Conservation (phyloP, 2,113 vertebrate genomes). For the Ploceus nigricollis region DNA sequence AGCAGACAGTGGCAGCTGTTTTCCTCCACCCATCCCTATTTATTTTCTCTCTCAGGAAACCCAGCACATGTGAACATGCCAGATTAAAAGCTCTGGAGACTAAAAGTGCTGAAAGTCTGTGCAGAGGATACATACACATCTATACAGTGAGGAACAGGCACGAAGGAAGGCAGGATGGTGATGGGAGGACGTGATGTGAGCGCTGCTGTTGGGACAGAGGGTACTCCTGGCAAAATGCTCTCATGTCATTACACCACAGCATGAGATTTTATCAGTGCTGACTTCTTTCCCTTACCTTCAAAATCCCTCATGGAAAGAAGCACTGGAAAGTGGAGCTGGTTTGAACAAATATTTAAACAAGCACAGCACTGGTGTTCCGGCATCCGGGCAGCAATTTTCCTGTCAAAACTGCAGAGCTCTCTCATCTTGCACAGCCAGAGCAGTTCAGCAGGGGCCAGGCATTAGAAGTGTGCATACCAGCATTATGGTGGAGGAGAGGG, state of each 20-base stretch:
- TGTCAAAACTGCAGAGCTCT: not conserved
- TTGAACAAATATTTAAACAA: constrained; percentile 27
- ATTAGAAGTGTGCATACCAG: not conserved
- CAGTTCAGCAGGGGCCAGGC: not conserved
- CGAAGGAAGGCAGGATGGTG: not conserved
- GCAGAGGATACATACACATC: not conserved
- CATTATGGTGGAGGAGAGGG: not conserved
- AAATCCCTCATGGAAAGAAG: not conserved
- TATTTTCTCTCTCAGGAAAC: constrained; percentile 39
- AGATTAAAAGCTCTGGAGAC: not conserved
- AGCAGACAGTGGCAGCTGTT: not conserved
- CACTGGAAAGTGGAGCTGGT: not conserved
- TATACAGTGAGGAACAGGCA: not conserved
- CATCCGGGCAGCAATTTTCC: constrained; percentile 3
- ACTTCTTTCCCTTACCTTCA: not conserved
- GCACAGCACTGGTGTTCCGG: not conserved
- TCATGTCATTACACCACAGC: not conserved
- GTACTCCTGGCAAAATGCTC: not conserved
- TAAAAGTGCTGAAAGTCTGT: not conserved
- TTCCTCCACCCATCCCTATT: not conserved
- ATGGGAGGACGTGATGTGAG: not conserved
- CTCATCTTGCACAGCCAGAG: not conserved
- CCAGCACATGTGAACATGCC: not conserved
- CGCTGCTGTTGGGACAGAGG: not conserved
- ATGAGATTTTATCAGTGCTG: not conserved